These are phyloP conservation scores for Leucophenga montana DNA, from an alignment of 2,888 invertebrate genomes.

Conservation along the genomic window DNA sequence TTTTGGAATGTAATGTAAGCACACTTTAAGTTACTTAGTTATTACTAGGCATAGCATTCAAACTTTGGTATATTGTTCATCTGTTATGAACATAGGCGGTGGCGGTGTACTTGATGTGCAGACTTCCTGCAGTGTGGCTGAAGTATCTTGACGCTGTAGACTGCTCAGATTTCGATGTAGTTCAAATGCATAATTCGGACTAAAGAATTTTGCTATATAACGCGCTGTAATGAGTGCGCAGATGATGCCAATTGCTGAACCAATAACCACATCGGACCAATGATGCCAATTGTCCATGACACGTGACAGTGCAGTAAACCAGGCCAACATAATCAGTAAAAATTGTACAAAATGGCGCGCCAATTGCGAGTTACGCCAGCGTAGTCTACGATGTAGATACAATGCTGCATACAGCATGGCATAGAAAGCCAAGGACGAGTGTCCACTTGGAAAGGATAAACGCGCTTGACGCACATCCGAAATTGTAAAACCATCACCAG, in stretches of 20 bases:
- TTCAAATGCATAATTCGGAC: conserved; percentile 27
- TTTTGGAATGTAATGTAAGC: conserved; percentile 6
- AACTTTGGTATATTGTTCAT: conserved; percentile 65
- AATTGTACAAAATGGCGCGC: conserved; percentile 85
- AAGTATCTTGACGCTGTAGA: conserved; percentile 53
- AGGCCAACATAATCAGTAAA: conserved; percentile 61
- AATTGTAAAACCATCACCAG: conserved; percentile 73
- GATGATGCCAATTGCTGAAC: conserved; percentile 54
- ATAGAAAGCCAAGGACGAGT: conserved; percentile 89
- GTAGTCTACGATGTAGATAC: conserved; percentile 88
- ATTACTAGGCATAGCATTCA: conserved; percentile 27
- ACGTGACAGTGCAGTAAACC: conserved; percentile 66
- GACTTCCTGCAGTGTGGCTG: conserved; percentile 61
- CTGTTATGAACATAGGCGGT: conserved; percentile 57
- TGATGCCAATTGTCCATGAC: conserved; percentile 69
- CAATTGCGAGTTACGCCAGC: conserved; percentile 85
- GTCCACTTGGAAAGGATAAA: conserved; percentile 92
- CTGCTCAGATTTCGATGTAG: conserved; percentile 37
- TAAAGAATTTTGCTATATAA: conserved; percentile 53
- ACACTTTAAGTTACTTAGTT: conserved; percentile 22
- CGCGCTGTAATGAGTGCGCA: conserved; percentile 59
- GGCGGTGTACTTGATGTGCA: conserved; percentile 57
- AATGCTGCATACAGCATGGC: conserved; percentile 87
- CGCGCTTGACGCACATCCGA: conserved; percentile 81
- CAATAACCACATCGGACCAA: conserved; percentile 66